phyloP scores from a whole-genome alignment of 1,140 invertebrate genomes.

The Drosophila teissieri region DNA sequence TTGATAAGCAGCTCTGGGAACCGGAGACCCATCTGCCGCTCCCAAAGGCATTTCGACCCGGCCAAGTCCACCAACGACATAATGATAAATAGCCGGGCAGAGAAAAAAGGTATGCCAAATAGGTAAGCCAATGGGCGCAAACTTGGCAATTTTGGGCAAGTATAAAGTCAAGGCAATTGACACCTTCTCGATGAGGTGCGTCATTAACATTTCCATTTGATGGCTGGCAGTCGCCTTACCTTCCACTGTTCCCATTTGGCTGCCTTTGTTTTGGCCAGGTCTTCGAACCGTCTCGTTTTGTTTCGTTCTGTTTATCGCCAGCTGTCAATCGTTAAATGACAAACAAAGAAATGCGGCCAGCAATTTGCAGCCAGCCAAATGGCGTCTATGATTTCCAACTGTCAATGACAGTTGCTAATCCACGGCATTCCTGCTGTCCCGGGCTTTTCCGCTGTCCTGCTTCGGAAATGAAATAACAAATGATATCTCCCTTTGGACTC shows the following conservation, averaged over 20 bases:
- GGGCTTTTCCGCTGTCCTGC: conserved; percentile 43
- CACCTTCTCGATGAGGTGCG: conserved; percentile 53
- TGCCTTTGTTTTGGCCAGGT: conserved; percentile 41
- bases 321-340: conserved; percentile 82
- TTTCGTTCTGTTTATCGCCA: conserved; percentile 55
- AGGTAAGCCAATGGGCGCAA: conserved; percentile 10
- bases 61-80: conserved; percentile 60
- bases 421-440: conserved; percentile 59
- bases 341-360: conserved; percentile 75
- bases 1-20: conserved; percentile 69
- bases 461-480: conserved; percentile 75
- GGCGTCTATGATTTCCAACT: conserved; percentile 71
- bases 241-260: conserved; percentile 44
- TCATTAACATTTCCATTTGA: conserved; percentile 78
- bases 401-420: conserved; percentile 71
- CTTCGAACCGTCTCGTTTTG: conserved; percentile 29
- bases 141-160: conserved; percentile 42
- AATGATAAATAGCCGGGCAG: conserved; percentile 72
- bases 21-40: conserved; percentile 38
- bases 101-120: conserved; percentile 26
- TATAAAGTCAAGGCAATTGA: conserved; percentile 49
- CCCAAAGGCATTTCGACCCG: conserved; percentile 60
- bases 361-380: conserved; percentile 31
- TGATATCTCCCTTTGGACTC: conserved; percentile 53
- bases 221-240: conserved; percentile 31